These are phyloP conservation scores for Actinopyga echinites DNA, from an alignment of 53 echinoderm and acorn worm species.

Conservation along the genomic window DNA sequence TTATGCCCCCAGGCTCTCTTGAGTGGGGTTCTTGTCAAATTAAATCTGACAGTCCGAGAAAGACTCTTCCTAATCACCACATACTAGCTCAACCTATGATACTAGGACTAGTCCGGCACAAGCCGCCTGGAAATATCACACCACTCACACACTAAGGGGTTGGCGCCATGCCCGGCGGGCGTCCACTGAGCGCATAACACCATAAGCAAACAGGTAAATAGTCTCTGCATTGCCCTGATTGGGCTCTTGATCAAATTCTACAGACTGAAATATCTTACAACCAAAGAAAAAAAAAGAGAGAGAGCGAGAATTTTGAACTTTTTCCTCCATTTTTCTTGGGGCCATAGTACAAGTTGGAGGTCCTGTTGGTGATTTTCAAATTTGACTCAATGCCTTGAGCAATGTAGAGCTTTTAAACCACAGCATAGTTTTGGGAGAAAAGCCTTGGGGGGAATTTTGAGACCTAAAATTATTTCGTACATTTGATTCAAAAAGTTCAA, in stretches of 20 bases:
- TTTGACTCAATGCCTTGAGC: constrained; percentile 7
- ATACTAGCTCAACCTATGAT: constrained; percentile 24
- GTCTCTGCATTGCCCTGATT: constrained; percentile 4
- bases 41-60: constrained; percentile 33
- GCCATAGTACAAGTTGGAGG: constrained; percentile 32
- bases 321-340: background rate
- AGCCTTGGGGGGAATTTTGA: background rate
- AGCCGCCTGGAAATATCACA: constrained; percentile 71
- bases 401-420: background rate
- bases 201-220: constrained; percentile 99
- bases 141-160: constrained; percentile 82
- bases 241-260: constrained; percentile 33
- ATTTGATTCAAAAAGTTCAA: constrained; percentile 14
- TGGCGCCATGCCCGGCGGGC: constrained; percentile 91
- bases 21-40: constrained; percentile 37
- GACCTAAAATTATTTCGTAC: background rate
- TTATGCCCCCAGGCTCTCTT: constrained; percentile 32
- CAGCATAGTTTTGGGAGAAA: constrained; percentile 32
- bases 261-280: constrained; percentile 7
- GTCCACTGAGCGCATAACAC: constrained; percentile 59
- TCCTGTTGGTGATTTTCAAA: constrained; percentile 12
- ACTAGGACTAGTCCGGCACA: constrained; percentile 29
- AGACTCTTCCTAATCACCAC: constrained; percentile 39
- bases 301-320: constrained; percentile 34
- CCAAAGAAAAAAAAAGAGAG: background rate